phyloP scores from a whole-genome alignment of 1,140 invertebrate species.

The Proctacanthus coquilletti region DNA sequence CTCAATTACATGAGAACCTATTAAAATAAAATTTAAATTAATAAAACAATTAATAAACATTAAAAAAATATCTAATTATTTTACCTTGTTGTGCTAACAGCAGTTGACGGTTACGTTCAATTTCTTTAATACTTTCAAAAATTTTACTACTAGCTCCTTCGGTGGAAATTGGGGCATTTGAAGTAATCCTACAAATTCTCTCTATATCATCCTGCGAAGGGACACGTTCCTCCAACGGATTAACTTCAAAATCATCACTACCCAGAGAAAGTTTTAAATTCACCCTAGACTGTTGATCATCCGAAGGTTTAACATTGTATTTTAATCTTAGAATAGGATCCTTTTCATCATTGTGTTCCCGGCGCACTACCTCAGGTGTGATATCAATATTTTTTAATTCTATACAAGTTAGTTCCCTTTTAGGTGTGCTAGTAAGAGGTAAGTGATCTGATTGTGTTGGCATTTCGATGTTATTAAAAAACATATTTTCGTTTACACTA shows the following conservation, averaged over 20 bases:
- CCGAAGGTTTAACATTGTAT: slow-evolving; percentile 2
- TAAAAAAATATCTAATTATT: slow-evolving; percentile 4
- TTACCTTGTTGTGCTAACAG: slow-evolving; percentile 81
- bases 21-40: slow-evolving; percentile 5
- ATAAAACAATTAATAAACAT: slow-evolving; percentile 3
- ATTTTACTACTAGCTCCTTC: slow-evolving; percentile 59
- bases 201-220: slow-evolving; percentile 74
- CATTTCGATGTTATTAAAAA: slow-evolving; percentile 31
- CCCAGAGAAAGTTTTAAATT: slow-evolving; percentile 26
- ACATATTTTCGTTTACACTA: slow-evolving; percentile 43
- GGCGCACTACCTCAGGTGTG: slow-evolving; percentile 3
- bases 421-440: slow-evolving; percentile 18
- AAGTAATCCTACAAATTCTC: slow-evolving; percentile 69
- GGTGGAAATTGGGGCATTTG: slow-evolving; percentile 56
- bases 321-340: slow-evolving; percentile 6
- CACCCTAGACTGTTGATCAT: slow-evolving; percentile 4
- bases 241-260: slow-evolving; percentile 34
- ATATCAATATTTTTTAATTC: slow-evolving; percentile 19
- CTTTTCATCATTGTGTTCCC: not conserved
- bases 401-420: too few species aligned
- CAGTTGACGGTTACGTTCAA: slow-evolving; percentile 71
- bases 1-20: slow-evolving; percentile 78
- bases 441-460: slow-evolving; percentile 5
- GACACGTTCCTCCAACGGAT: slow-evolving; percentile 32
- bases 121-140: slow-evolving; percentile 76